These are phyloP conservation scores for Mormyrops attenuatus DNA, from an alignment of 2,797 vertebrate genomes.

Conservation along the genomic window DNA sequence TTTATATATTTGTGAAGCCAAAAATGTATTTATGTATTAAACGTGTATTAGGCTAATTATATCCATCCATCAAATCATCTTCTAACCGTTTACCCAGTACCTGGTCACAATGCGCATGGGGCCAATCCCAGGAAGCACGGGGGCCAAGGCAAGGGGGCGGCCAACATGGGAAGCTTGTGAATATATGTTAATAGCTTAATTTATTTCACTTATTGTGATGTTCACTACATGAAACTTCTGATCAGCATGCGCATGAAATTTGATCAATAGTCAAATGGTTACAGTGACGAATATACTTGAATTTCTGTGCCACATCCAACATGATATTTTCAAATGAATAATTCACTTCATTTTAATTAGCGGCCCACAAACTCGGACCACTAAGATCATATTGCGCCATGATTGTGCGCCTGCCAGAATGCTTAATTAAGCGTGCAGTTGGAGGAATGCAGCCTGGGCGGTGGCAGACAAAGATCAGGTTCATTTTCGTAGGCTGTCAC, in stretches of 20 bases:
- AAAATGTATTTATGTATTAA: neutral
- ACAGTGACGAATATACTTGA: neutral
- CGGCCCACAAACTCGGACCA: neutral
- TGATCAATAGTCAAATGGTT: neutral
- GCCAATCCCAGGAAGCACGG: neutral
- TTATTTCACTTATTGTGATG: neutral
- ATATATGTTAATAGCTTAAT: neutral
- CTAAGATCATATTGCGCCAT: neutral
- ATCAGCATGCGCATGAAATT: neutral
- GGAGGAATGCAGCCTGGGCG: too few species aligned
- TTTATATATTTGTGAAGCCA: neutral
- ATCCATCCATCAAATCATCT: neutral
- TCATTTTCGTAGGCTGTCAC: neutral
- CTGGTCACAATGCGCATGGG: neutral
- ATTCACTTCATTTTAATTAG: neutral
- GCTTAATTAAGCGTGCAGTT: neutral
- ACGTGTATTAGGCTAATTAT: neutral
- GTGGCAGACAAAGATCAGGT: neutral
- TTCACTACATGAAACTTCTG: neutral
- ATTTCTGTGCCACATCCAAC: neutral
- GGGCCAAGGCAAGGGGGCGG: neutral
- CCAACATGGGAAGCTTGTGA: neutral
- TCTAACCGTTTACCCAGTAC: neutral
- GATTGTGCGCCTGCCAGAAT: neutral
- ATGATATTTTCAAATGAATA: neutral